Conservation (phyloP, 2,113 vertebrate genomes). For the Cephalopholis sonnerati region DNA sequence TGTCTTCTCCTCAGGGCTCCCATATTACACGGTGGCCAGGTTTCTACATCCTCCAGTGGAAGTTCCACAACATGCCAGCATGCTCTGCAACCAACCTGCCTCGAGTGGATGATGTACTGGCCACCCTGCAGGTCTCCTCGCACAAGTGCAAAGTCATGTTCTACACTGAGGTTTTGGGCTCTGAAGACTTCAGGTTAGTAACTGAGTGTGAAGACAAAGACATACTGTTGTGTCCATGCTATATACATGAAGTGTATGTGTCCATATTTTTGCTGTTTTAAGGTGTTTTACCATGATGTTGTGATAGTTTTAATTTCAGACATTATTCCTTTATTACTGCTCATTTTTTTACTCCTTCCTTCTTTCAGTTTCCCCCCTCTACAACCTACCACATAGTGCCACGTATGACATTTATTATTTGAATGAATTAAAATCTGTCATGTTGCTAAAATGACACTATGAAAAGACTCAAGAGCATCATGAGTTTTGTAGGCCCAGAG, state of each 20-base stretch:
- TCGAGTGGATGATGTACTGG: constrained; percentile 96
- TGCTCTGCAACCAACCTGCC: constrained; percentile 94
- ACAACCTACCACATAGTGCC: constrained; percentile 30
- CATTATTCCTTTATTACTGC: constrained; percentile 44
- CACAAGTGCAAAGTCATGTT: constrained; percentile 99
- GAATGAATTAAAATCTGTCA: constrained; percentile 12
- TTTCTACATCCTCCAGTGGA: constrained; percentile 98
- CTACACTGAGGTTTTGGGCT: constrained; percentile 96
- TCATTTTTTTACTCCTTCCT: constrained; percentile 55
- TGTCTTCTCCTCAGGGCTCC: constrained; percentile 87
- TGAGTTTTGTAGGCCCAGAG: constrained; percentile 23
- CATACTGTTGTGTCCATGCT: neutral
- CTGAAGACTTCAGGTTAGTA: constrained; percentile 95
- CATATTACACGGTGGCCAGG: constrained; percentile 97
- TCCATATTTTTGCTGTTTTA: constrained; percentile 13
- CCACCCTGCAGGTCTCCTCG: constrained; percentile 95
- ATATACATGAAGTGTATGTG: neutral
- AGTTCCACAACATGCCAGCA: constrained; percentile 93
- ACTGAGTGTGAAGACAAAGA: neutral
- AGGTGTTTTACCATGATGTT: constrained; percentile 24
- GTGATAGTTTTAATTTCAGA: constrained; percentile 46
- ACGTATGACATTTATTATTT: constrained; percentile 47
- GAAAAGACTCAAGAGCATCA: constrained; percentile 16
- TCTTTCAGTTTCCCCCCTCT: constrained; percentile 47
- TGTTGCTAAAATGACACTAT: constrained; percentile 22